phyloP scores from a whole-genome alignment of 2,797 vertebrate species.

The Novumbra hubbsi region DNA sequence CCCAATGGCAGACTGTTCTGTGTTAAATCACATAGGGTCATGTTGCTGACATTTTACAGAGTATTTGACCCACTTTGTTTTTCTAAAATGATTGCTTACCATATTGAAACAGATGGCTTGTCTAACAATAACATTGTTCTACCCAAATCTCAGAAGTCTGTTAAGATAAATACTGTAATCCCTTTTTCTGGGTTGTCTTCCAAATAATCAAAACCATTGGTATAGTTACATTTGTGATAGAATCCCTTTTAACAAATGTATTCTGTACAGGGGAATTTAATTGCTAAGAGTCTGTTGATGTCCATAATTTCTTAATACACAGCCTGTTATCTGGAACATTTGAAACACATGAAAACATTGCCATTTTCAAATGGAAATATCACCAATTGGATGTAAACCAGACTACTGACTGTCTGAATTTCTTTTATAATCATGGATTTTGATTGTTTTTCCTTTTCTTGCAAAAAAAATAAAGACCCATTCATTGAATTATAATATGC shows the following conservation, averaged over 20 bases:
- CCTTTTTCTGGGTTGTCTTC: background rate
- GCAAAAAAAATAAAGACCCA: background rate
- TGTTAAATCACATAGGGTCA: background rate
- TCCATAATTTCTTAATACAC: no score
- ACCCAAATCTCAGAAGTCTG: background rate
- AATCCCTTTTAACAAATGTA: no score
- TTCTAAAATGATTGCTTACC: background rate
- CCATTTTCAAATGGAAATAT: no score
- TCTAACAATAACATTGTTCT: background rate
- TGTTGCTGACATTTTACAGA: background rate
- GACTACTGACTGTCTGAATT: background rate
- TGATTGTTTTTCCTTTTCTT: background rate
- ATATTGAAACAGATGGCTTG: slow-evolving; percentile 3
- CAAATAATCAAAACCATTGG: background rate
- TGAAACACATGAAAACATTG: no score
- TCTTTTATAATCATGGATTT: background rate
- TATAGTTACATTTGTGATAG: no score
- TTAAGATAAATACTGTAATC: background rate
- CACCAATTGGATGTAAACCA: no score
- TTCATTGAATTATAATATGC: background rate
- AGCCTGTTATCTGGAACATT: no score
- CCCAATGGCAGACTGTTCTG: background rate
- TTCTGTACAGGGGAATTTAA: background rate
- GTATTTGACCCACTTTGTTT: background rate
- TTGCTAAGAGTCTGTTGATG: background rate